Base-by-base conservation (phyloP, 53 echinoderm and acorn worm genomes). In the Astropecten irregularis region DNA sequence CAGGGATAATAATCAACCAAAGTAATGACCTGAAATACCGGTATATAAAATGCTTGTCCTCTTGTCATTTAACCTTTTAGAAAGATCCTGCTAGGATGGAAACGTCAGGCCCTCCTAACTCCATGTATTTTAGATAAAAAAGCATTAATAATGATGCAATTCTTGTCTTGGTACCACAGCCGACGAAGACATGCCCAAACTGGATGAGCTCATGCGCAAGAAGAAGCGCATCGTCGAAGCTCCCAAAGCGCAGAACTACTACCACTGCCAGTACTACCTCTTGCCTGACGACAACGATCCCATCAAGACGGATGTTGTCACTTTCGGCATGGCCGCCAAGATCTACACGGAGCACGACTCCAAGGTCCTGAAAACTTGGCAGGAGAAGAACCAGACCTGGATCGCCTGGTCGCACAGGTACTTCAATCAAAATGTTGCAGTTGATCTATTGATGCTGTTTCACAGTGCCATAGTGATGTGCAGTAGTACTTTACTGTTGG, bases 391-490 rank as follows among this genome's bases (percentile, higher is more conserved):
- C 25, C 92, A 94, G 38, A 99, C 99, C 20, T 99, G 99, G 99
- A 92, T 99, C 47, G 94, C 94, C 44, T 99, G 99, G 99, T 95
- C 94, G 9, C 99, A 99, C 58, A 99, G 99, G 99, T 99, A 82
- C 37, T 40, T 13, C 7, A 66, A 46, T 46, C 47, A 46, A 8
- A 46, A 46, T 46, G 47, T 46, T 14, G 8, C 47, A 46, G 8
- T 3, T 6, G 40, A 39, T 3, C 8, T 54, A 13, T 54, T n/a
- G n/a, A n/a, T n/a, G n/a, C n/a, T n/a, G n/a, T n/a, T 9, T 18
- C 9, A 10, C 27, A 58, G 27, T n/a, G n/a, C n/a, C n/a, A n/a
- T n/a, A n/a, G n/a, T n/a, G n/a, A n/a, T n/a, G n/a, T n/a, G n/a
- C n/a, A n/a, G n/a, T n/a, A n/a, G n/a, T n/a, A n/a, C n/a, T n/a